These are phyloP conservation scores for Ricordea florida DNA, from an alignment of 92 coral and sea anemone genomes.

Conservation along the genomic window DNA sequence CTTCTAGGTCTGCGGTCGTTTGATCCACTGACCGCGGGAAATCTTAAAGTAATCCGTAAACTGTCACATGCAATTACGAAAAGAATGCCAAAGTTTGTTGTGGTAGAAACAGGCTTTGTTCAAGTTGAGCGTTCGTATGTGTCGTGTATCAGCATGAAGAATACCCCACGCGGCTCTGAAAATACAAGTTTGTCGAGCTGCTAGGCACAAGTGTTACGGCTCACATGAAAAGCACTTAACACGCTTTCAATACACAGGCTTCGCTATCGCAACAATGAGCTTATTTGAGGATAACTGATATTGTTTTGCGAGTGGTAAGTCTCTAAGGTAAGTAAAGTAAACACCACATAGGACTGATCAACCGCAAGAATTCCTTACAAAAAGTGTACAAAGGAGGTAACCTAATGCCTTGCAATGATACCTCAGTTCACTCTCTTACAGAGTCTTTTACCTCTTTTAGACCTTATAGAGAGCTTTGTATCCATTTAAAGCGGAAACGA, in stretches of 20 bases:
- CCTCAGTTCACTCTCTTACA: too few relatives aligned
- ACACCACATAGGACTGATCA: too few relatives aligned
- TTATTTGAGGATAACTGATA: not conserved
- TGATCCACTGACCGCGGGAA: conserved; percentile 6
- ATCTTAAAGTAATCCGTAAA: conserved; percentile 6
- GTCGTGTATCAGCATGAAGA: conserved; percentile 2
- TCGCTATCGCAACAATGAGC: not conserved
- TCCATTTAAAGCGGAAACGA: too few relatives aligned
- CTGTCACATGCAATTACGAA: not conserved
- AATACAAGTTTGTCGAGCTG: not conserved
- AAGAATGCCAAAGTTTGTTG: conserved; percentile 10
- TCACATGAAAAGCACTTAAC: not conserved
- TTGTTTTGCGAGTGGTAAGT: not conserved
- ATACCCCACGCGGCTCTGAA: not conserved
- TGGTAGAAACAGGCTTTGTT: not conserved
- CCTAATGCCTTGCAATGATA: too few relatives aligned
- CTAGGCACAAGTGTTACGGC: not conserved
- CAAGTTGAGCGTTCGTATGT: not conserved
- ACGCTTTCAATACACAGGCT: not conserved
- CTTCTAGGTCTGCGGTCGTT: not conserved
- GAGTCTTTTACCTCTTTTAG: too few relatives aligned
- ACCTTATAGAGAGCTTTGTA: too few relatives aligned
- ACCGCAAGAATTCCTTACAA: too few relatives aligned
- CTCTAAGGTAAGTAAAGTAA: conserved; percentile 11
- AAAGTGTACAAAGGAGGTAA: too few relatives aligned